Percentiles rank a stretch among this genome's conserved stretches.
Conservation (phyloP, 2,888 invertebrate species). For the Agonopterix subpropinquella region DNA sequence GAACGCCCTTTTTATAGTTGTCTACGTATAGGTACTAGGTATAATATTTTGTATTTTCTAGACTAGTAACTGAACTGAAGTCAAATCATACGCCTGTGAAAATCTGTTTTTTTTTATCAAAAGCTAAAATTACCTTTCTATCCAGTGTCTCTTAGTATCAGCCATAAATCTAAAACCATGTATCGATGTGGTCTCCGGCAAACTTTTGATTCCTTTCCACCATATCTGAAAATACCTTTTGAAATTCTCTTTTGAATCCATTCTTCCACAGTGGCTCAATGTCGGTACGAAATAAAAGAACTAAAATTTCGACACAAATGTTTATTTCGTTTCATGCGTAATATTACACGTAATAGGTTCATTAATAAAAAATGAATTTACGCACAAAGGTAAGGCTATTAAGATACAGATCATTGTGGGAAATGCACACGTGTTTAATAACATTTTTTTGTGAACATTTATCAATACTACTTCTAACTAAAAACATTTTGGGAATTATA, state of each 20-base stretch:
- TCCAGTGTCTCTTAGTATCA: slow-evolving; percentile 77
- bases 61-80: no score
- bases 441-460: no score
- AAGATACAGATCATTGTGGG: slow-evolving; percentile 36
- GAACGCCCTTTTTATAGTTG: no score
- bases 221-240: slow-evolving; percentile 56
- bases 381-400: slow-evolving; percentile 10
- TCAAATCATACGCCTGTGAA: no score
- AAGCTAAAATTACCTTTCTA: slow-evolving; percentile 69
- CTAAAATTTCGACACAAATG: no score
- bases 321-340: no score
- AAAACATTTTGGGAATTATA: no score
- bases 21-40: no score
- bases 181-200: slow-evolving; percentile 72
- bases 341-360: not conserved
- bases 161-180: slow-evolving; percentile 80
- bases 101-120: no score
- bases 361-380: not conserved
- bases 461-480: no score
- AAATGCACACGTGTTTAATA: slow-evolving; percentile 26
- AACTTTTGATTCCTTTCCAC: slow-evolving; percentile 64
- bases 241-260: slow-evolving; percentile 29
- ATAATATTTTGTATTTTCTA: no score
- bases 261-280: slow-evolving; percentile 10
- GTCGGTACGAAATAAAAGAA: not conserved